These are phyloP conservation scores for Tetranychus cinnabarinus DNA, from an alignment of 1,140 invertebrate species.

Conservation along the genomic window DNA sequence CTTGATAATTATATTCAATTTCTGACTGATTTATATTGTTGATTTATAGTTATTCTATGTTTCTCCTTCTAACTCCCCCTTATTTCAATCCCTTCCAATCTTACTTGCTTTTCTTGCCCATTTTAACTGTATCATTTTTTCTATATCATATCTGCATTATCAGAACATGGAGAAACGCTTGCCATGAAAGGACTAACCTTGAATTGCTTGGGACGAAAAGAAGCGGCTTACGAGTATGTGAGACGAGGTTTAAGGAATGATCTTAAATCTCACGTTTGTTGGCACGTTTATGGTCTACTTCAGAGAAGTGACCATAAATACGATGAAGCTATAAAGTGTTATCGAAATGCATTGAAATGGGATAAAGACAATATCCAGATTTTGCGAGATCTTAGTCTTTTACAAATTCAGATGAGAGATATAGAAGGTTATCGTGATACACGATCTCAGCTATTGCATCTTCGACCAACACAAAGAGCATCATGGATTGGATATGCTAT, in stretches of 20 bases:
- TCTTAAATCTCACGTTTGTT: conserved; percentile 90
- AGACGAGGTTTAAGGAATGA: conserved; percentile 80
- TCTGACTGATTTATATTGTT: not conserved
- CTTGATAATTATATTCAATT: not conserved
- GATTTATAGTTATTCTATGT: not conserved
- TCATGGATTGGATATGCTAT: conserved; percentile 99
- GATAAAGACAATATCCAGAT: conserved; percentile 98
- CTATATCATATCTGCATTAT: not conserved
- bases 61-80: not conserved
- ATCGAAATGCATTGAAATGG: conserved; percentile 92
- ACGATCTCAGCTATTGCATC: conserved; percentile 77
- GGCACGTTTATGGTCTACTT: conserved; percentile 95
- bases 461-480: conserved; percentile 79
- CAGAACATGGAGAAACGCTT: conserved; percentile 48
- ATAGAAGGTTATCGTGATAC: conserved; percentile 74
- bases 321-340: conserved; percentile 98
- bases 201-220: conserved; percentile 91
- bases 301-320: conserved; percentile 93
- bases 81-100: too few relatives aligned
- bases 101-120: too few relatives aligned
- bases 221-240: conserved; percentile 97
- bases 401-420: conserved; percentile 99
- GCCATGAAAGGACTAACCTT: conserved; percentile 98
- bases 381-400: conserved; percentile 75
- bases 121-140: not conserved